Evolutionary conservation across 2,113 vertebrate species (phyloP).

Genomic region (Tetrax tetrax): DNA sequence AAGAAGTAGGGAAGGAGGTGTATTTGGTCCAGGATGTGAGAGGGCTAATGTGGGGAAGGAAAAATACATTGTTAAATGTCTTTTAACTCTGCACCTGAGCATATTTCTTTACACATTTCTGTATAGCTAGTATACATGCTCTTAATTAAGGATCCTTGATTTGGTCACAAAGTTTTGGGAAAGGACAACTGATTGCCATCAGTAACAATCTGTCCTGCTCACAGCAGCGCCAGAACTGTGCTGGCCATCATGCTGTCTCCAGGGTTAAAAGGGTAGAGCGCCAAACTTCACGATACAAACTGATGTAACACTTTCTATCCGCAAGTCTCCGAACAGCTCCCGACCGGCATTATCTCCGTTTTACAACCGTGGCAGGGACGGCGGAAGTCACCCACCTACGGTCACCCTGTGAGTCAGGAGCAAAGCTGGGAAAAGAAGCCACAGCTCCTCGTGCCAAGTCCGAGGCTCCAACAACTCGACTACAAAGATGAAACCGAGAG

Average conservation of each 20-base stretch:
- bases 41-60: neutral
- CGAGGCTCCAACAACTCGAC: neutral
- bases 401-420: slow-evolving; percentile 1
- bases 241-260: neutral
- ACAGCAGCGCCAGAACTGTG: neutral
- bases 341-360: neutral
- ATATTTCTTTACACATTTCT: neutral
- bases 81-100: neutral
- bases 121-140: neutral
- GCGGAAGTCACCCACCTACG: neutral
- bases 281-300: neutral
- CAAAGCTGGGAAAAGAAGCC: slow-evolving; percentile 52
- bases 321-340: neutral
- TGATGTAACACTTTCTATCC: neutral
- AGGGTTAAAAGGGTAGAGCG: neutral
- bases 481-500: slow-evolving; percentile 33
- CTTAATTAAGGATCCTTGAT: neutral
- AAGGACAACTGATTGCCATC: neutral
- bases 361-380: neutral
- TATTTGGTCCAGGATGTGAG: neutral
- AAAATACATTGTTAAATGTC: neutral
- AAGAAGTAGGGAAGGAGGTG: neutral
- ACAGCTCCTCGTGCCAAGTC: slow-evolving; percentile 9
- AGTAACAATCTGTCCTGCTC: neutral
- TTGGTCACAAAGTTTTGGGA: neutral